Evolutionary conservation across 1,140 invertebrate species (phyloP), one percentile per base, ranked within the genome.

Genomic region (Drosophila suzukii): DNA sequence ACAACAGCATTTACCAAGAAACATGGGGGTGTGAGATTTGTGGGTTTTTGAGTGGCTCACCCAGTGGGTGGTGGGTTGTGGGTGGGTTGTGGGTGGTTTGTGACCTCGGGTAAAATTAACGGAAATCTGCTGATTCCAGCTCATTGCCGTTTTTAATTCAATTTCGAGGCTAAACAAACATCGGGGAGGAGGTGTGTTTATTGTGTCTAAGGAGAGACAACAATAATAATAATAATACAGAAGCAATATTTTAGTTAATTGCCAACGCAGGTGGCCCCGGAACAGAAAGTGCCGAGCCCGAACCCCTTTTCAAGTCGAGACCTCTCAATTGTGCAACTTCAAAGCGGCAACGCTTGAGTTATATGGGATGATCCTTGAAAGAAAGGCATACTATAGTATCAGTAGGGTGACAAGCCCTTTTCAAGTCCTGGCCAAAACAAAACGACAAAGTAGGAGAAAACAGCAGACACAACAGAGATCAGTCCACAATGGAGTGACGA

Each of bases 91-190:
- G 10, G 20, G 46, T 49, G 46, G 24, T 49, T 54, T 15, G 15
- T 71, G 41, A 51, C 75, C 53, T 60, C 53, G 77, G 82, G 75
- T 70, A 54, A 90, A 85, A 85, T 90, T 91, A 89, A 91, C 72
- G 71, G 80, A 91, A 91, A 91, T 91, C 90, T 91, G 90, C 90
- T 91, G 90, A 91, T 91, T 91, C 90, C 90, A 91, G 81, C 83
- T 91, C 90, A 91, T 91, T 91, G 90, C 90, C 90, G 81, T 91
- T 91, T 91, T 90, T 81, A 90, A 84, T 91, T 91, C 75, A 91
- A 91, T 91, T 91, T 75, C 67, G 59, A 62, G 56, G 79, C 75
- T 91, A 88, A 88, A 81, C 81, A 90, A 81, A 86, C 82, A 91
- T 61, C 10, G 39, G 55, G 36, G 17, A 54, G 13, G 34, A 11